These are phyloP conservation scores for Pandemis corylana DNA, from an alignment of 2,888 invertebrate genomes.

Conservation along the genomic window DNA sequence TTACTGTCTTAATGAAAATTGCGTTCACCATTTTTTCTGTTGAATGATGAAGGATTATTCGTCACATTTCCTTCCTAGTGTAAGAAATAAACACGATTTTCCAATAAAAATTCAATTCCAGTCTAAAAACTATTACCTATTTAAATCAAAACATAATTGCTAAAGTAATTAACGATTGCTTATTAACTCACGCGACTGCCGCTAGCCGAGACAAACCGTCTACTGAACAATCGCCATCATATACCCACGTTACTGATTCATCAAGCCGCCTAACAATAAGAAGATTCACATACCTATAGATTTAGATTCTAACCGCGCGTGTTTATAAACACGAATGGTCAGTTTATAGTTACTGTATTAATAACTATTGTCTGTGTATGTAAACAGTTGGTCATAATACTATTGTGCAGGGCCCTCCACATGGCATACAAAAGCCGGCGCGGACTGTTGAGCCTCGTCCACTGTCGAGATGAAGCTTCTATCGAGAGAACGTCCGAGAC, in stretches of 20 bases:
- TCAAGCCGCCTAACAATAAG: slow-evolving; percentile 22
- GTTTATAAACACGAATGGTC: slow-evolving; percentile 75
- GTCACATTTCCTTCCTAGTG: too few relatives aligned
- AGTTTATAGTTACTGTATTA: slow-evolving; percentile 78
- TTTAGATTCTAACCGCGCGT: slow-evolving; percentile 70
- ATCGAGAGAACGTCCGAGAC: slow-evolving; percentile 72
- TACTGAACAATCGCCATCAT: slow-evolving; percentile 7
- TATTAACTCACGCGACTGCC: slow-evolving; percentile 3
- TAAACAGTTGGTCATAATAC: slow-evolving; percentile 68
- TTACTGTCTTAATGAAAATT: too few relatives aligned
- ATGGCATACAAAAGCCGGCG: slow-evolving; percentile 83
- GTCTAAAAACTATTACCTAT: too few relatives aligned
- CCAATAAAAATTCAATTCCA: too few relatives aligned
- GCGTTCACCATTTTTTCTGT: too few relatives aligned
- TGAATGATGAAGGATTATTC: too few relatives aligned
- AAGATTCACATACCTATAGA: slow-evolving; percentile 59
- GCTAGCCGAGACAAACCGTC: neutral
- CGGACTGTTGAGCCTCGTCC: slow-evolving; percentile 71
- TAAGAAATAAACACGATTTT: too few relatives aligned
- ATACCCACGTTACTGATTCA: slow-evolving; percentile 2
- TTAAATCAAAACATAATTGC: too few relatives aligned
- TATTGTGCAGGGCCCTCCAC: slow-evolving; percentile 78
- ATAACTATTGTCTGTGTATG: slow-evolving; percentile 77
- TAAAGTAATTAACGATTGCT: too few relatives aligned
- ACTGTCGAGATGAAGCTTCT: slow-evolving; percentile 71